phyloP scores from a whole-genome alignment of 2,888 invertebrate genomes.

The Ischnura elegans region DNA sequence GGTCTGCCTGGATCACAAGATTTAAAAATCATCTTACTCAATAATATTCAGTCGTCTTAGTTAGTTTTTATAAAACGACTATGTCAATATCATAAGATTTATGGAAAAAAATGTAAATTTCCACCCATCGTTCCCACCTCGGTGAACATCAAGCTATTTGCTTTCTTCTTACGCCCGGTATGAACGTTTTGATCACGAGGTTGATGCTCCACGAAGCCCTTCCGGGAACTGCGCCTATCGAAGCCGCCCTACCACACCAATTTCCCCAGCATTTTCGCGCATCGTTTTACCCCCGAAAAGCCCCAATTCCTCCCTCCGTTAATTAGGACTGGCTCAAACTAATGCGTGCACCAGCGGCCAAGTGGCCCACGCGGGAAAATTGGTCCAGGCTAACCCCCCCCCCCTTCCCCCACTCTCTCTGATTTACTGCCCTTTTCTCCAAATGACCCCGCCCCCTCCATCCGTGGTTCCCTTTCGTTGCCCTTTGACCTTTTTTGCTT shows the following conservation, averaged over 20 bases:
- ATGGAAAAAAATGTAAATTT: too few relatives aligned
- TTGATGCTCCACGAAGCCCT: background rate
- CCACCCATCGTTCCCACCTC: too few relatives aligned
- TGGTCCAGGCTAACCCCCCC: background rate
- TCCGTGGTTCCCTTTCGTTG: background rate
- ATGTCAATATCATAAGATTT: too few relatives aligned
- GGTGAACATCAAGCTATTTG: too few relatives aligned
- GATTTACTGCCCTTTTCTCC: background rate
- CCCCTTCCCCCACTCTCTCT: too few relatives aligned
- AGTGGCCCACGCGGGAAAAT: background rate
- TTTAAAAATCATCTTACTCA: background rate
- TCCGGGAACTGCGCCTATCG: background rate
- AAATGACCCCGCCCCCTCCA: background rate
- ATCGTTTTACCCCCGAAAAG: background rate
- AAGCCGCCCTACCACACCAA: background rate
- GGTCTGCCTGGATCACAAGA: too few relatives aligned
- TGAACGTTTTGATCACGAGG: background rate
- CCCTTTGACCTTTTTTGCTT: constrained; percentile 20
- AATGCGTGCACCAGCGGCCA: background rate
- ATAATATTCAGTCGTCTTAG: too few relatives aligned
- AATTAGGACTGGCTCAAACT: background rate
- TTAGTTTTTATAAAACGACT: too few relatives aligned
- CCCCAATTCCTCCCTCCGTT: background rate
- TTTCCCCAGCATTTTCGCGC: background rate
- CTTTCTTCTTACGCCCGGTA: too few relatives aligned